phyloP scores from a whole-genome alignment of 2,888 invertebrate species.

The Colostygia pectinataria region DNA sequence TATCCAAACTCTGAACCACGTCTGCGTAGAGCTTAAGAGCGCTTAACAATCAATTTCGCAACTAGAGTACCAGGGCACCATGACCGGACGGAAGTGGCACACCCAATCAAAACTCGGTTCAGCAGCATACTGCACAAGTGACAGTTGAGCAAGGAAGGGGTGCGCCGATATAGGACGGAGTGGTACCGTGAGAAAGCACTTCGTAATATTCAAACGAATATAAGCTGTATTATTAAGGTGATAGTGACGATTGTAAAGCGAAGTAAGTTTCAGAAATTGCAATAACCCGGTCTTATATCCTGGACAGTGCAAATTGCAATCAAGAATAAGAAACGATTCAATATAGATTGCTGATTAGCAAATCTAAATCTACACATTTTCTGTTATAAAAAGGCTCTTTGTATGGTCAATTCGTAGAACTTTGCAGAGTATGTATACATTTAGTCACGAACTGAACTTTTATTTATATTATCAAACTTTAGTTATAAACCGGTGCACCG shows the following conservation, averaged over 20 bases:
- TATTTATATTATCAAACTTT: too few species aligned
- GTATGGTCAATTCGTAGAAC: neutral
- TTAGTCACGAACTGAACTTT: too few species aligned
- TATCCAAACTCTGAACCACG: too few species aligned
- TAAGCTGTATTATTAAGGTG: conserved; percentile 10
- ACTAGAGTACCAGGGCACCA: conserved; percentile 28
- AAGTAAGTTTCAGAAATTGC: conserved; percentile 13
- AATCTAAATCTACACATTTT: neutral
- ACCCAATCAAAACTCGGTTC: conserved; percentile 38
- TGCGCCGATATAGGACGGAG: conserved; percentile 40
- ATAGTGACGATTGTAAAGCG: conserved; percentile 2
- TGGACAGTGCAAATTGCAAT: conserved; percentile 14
- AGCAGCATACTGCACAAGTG: conserved; percentile 39
- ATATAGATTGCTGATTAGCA: neutral
- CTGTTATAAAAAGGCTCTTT: neutral
- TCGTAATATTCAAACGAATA: conserved; percentile 11
- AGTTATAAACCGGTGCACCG: too few species aligned
- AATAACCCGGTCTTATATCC: conserved; percentile 13
- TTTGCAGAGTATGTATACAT: too few species aligned
- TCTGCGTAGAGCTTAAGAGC: too few species aligned
- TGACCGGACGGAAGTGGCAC: conserved; percentile 41
- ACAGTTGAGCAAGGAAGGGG: conserved; percentile 50
- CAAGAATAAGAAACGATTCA: conserved; percentile 2
- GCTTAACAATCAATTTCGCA: conserved; percentile 18
- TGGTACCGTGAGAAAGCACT: conserved; percentile 41